Conservation (phyloP, 2,113 vertebrate genomes). For the Globicephala melas region DNA sequence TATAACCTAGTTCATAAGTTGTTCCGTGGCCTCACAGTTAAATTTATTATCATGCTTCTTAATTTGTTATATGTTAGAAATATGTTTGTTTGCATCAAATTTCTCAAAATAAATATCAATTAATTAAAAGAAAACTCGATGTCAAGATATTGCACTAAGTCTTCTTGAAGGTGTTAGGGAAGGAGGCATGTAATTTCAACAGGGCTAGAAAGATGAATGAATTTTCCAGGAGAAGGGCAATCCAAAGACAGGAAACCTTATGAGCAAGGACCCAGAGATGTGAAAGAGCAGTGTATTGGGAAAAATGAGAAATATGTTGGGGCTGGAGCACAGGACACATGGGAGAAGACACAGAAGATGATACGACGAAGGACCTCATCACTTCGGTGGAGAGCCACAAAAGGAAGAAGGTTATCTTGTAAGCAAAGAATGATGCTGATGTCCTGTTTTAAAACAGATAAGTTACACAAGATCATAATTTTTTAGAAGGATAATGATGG, state of each 20-base stretch:
- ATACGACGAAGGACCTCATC: not conserved
- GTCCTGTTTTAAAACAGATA: not conserved
- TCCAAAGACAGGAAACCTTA: not conserved
- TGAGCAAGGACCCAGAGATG: not conserved
- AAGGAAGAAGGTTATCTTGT: not conserved
- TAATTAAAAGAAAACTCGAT: not conserved
- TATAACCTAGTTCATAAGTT: not conserved
- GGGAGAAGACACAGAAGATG: not conserved
- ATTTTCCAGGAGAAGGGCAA: not conserved
- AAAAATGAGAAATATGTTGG: not conserved
- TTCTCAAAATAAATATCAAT: not conserved
- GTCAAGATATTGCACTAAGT: not conserved
- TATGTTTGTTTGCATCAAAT: not conserved
- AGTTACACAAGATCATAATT: not conserved
- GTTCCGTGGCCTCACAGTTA: not conserved
- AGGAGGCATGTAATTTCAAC: not conserved
- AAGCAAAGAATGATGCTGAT: not conserved
- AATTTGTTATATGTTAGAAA: not conserved
- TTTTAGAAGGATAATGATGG: not conserved
- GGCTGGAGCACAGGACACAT: accelerated
- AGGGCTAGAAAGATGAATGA: not conserved
- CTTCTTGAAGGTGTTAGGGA: not conserved
- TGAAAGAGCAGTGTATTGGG: not conserved
- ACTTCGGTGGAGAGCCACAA: not conserved
- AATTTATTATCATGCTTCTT: not conserved